These are phyloP conservation scores for Machimus atricapillus DNA, from an alignment of 2,888 invertebrate genomes.

Conservation along the genomic window DNA sequence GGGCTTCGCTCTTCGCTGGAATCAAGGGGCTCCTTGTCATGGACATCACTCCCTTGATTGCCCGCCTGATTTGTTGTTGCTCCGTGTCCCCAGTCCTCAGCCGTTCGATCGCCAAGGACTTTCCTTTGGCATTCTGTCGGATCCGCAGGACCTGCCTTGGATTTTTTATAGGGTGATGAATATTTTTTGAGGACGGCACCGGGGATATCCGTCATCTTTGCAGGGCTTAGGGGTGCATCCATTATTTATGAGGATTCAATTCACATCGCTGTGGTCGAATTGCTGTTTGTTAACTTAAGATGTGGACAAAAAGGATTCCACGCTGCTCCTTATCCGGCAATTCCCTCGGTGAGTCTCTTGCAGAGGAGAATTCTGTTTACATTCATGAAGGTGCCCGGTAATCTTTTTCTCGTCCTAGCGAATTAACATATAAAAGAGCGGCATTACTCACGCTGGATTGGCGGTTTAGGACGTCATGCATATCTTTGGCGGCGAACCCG, in stretches of 20 bases:
- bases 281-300: slow-evolving; percentile 19
- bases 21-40: neutral
- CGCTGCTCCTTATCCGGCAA: neutral
- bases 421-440: slow-evolving; percentile 10
- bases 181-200: slow-evolving; percentile 21
- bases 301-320: slow-evolving; percentile 19
- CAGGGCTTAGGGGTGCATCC: slow-evolving; percentile 29
- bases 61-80: slow-evolving; percentile 10
- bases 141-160: neutral
- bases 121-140: slow-evolving; percentile 20
- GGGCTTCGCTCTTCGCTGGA: neutral
- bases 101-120: neutral
- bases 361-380: neutral
- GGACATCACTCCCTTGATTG: slow-evolving; percentile 29
- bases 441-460: neutral
- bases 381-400: slow-evolving; percentile 6
- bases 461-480: neutral
- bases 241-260: slow-evolving; percentile 37
- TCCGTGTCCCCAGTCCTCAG: neutral
- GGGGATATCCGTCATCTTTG: slow-evolving; percentile 21
- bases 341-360: neutral
- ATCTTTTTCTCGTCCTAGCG: neutral
- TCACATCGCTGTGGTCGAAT: slow-evolving; percentile 29
- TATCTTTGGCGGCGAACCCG: neutral
- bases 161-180: slow-evolving; percentile 24